These are phyloP conservation scores for Drosophila nikananu DNA, from an alignment of 1,140 invertebrate genomes.

Conservation along the genomic window DNA sequence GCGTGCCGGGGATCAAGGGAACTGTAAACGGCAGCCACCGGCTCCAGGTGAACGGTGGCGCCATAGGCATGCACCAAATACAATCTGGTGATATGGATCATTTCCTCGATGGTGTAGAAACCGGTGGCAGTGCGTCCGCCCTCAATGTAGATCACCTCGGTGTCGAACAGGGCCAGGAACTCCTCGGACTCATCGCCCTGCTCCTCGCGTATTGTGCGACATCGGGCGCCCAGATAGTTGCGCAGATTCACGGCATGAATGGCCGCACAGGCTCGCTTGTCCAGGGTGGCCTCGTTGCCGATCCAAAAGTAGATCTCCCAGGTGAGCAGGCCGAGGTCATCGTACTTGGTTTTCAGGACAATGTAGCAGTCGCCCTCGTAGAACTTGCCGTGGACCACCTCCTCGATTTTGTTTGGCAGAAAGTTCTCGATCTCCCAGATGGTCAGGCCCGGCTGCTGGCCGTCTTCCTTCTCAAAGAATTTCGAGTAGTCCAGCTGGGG, in stretches of 20 bases:
- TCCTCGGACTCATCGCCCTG: conserved; percentile 98
- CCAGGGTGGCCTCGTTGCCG: conserved; percentile 97
- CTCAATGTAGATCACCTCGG: conserved; percentile 97
- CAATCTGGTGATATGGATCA: conserved; percentile 92
- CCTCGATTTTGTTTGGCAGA: conserved; percentile 96
- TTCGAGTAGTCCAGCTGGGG: conserved; percentile 99
- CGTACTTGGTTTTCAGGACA: conserved; percentile 95
- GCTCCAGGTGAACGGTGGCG: conserved; percentile 96
- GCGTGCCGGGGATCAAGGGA: conserved; percentile 96
- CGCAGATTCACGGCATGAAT: conserved; percentile 99
- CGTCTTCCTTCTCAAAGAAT: conserved; percentile 99
- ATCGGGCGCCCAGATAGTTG: conserved; percentile 97
- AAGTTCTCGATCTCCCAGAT: conserved; percentile 99
- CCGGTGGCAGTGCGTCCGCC: conserved; percentile 98
- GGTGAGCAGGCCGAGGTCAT: conserved; percentile 93
- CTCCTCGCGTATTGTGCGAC: conserved; percentile 99
- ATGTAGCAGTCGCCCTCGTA: conserved; percentile 99
- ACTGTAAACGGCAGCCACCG: conserved; percentile 89
- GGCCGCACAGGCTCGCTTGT: conserved; percentile 99
- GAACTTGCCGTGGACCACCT: conserved; percentile 98
- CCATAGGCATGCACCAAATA: conserved; percentile 96
- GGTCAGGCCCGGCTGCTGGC: conserved; percentile 94
- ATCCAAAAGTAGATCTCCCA: conserved; percentile 99
- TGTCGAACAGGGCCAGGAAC: conserved; percentile 96
- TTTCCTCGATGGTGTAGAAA: conserved; percentile 98